A percentile compares a stretch with the other conserved stretches of the same genome.
Evolutionary conservation across 2,113 vertebrate species (phyloP).

Genomic region (Forbesichthys agassizii): DNA sequence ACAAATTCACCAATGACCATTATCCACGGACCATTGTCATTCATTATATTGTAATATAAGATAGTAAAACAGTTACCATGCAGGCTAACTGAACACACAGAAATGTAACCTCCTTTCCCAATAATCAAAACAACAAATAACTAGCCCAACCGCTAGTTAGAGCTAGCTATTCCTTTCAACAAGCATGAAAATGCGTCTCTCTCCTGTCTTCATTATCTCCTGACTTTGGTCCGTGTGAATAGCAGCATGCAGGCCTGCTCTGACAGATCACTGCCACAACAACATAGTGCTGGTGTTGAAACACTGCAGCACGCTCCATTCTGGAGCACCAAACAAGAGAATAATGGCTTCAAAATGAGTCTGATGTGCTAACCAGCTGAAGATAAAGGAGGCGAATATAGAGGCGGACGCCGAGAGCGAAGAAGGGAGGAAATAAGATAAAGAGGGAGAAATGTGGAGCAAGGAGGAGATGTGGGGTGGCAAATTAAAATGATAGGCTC

Average conservation of each 20-base stretch:
- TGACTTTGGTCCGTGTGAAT: background rate
- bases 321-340: background rate
- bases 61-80: no score
- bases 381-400: constrained; percentile 5
- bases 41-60: no score
- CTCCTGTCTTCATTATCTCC: constrained; percentile 1
- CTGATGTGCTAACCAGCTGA: constrained; percentile 1
- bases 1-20: no score
- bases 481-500: constrained; percentile 8
- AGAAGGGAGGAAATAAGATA: background rate
- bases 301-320: background rate
- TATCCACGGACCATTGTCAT: no score
- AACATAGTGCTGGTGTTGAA: background rate
- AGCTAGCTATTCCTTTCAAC: no score
- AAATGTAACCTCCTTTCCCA: no score
- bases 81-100: no score
- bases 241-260: background rate
- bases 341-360: constrained; percentile 9
- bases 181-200: background rate
- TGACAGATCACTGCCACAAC: constrained; percentile 3
- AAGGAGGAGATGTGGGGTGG: background rate
- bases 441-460: background rate
- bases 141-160: no score
- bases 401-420: background rate
- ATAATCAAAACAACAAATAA: no score